A percentile compares a stretch with the other conserved stretches of the same genome.
Evolutionary conservation across 2,113 vertebrate genomes (phyloP).

Genomic region (Excalfactoria chinensis): DNA sequence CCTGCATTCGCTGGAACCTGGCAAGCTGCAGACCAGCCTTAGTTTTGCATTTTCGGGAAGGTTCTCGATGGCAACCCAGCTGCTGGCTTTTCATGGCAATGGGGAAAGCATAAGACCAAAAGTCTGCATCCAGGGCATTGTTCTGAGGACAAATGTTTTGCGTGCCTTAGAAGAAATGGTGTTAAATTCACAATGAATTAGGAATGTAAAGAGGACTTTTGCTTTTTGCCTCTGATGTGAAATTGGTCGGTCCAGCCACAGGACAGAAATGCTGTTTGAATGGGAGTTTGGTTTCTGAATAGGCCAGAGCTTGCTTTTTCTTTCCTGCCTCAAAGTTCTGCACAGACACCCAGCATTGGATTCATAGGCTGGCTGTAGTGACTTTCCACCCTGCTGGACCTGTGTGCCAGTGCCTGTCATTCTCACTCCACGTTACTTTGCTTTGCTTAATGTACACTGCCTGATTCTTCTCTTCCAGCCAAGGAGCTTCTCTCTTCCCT

Average conservation of each 20-base stretch:
- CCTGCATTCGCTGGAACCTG: background rate
- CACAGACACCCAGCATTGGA: background rate
- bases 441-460: background rate
- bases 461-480: background rate
- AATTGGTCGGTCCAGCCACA: background rate
- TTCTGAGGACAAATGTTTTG: constrained; percentile 20
- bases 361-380: background rate
- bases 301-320: background rate
- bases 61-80: constrained; percentile 16
- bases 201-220: background rate
- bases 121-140: background rate
- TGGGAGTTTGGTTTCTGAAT: background rate
- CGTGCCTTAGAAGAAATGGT: background rate
- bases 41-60: constrained; percentile 28
- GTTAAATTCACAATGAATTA: background rate
- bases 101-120: constrained; percentile 15
- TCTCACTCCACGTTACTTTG: background rate
- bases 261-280: background rate
- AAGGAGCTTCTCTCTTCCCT: background rate
- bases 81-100: background rate
- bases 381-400: background rate
- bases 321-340: background rate
- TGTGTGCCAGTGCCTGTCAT: background rate
- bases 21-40: background rate
- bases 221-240: background rate